phyloP scores from a whole-genome alignment of 1,140 invertebrate genomes.

The Carposina sasakii region DNA sequence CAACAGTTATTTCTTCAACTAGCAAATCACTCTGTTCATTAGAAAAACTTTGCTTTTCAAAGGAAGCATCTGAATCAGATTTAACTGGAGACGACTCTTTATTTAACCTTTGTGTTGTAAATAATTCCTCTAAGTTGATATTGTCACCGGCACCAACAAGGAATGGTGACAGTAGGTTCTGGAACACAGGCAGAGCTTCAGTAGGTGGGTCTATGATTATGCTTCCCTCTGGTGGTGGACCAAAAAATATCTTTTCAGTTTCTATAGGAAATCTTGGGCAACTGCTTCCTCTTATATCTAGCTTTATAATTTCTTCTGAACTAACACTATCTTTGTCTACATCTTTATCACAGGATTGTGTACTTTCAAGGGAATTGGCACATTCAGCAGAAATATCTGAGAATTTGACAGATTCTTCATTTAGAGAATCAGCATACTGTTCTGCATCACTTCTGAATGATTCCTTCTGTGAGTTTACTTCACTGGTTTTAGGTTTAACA shows the following conservation, averaged over 20 bases:
- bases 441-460: slow-evolving; percentile 51
- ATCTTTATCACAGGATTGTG: too few relatives aligned
- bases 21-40: slow-evolving; percentile 58
- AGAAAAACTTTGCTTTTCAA: slow-evolving; percentile 25
- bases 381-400: too few relatives aligned
- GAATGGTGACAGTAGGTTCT: slow-evolving; percentile 53
- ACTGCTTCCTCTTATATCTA: slow-evolving; percentile 65
- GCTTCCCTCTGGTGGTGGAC: slow-evolving; percentile 49
- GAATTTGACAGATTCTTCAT: slow-evolving; percentile 33
- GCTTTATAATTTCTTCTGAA: slow-evolving; percentile 67
- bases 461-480: slow-evolving; percentile 26
- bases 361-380: too few relatives aligned
- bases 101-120: slow-evolving; percentile 19
- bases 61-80: slow-evolving; percentile 1
- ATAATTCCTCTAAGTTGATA: slow-evolving; percentile 48
- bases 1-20: slow-evolving; percentile 61
- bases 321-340: slow-evolving; percentile 36
- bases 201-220: slow-evolving; percentile 37
- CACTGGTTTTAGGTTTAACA: slow-evolving; percentile 14
- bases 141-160: slow-evolving; percentile 41
- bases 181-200: slow-evolving; percentile 45
- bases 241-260: slow-evolving; percentile 60
- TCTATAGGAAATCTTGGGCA: slow-evolving; percentile 48
- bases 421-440: slow-evolving; percentile 50
- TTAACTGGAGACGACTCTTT: slow-evolving; percentile 21